These are phyloP conservation scores for Andrena praecox DNA, from an alignment of 2,888 invertebrate species.

Conservation along the genomic window DNA sequence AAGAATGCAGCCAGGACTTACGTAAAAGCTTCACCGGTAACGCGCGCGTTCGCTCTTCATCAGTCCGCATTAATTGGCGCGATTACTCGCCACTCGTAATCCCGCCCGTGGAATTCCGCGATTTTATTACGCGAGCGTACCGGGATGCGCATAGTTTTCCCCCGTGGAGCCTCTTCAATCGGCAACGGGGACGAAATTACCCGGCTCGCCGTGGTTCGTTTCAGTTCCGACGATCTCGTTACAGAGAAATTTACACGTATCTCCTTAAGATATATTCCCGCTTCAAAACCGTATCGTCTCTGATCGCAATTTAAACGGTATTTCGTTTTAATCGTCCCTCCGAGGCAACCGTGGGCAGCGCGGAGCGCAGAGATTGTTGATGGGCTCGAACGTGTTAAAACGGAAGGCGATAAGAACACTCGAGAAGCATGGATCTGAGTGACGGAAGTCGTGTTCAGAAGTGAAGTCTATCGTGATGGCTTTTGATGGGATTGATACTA, in stretches of 20 bases:
- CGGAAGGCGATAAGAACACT: neutral
- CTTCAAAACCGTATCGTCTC: neutral
- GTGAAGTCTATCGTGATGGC: too few species aligned
- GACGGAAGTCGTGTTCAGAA: too few species aligned
- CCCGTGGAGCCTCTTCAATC: neutral
- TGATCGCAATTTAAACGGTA: neutral
- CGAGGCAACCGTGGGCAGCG: neutral
- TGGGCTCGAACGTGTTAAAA: neutral
- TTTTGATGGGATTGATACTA: too few species aligned
- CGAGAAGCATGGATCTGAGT: too few species aligned
- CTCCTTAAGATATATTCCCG: neutral
- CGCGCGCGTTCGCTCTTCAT: conserved; percentile 1
- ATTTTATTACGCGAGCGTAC: conserved; percentile 25
- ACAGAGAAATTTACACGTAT: conserved; percentile 35
- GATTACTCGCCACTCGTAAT: conserved; percentile 41
- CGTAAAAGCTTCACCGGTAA: neutral
- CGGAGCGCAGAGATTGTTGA: neutral
- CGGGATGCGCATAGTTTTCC: conserved; percentile 6
- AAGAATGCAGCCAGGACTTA: neutral
- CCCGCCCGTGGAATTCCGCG: conserved; percentile 4
- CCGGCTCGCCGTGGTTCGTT: conserved; percentile 10
- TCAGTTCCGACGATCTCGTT: conserved; percentile 8
- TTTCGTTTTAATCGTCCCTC: conserved; percentile 6
- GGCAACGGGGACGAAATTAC: neutral
- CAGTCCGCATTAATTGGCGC: conserved; percentile 20